Evolutionary conservation across 2,113 vertebrate genomes (phyloP).

Genomic region (Saccopteryx bilineata): DNA sequence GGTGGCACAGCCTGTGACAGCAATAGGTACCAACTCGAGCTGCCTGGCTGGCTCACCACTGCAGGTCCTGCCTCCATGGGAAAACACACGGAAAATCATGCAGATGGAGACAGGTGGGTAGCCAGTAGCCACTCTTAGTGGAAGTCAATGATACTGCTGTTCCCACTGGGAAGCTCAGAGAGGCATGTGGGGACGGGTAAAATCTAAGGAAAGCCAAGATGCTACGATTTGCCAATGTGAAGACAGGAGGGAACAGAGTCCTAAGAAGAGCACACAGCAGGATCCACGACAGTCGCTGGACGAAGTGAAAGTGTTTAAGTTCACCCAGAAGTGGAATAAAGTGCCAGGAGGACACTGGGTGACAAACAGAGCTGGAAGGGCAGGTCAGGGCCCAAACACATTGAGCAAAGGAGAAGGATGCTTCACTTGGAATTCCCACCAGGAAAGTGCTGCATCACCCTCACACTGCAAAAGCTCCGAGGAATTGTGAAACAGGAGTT

Average conservation of each 20-base stretch:
- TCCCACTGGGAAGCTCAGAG: background rate
- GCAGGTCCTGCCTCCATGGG: background rate
- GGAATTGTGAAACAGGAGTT: background rate
- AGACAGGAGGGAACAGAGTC: accelerated
- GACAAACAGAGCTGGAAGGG: background rate
- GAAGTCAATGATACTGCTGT: background rate
- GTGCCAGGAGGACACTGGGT: background rate
- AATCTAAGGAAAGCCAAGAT: background rate
- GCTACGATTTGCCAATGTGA: too few relatives aligned
- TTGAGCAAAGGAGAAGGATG: background rate
- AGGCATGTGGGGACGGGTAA: background rate
- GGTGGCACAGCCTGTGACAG: background rate
- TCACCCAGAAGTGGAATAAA: background rate
- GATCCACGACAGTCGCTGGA: background rate
- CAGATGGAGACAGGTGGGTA: accelerated
- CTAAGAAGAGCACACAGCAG: background rate
- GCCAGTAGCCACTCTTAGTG: accelerated
- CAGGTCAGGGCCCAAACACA: background rate
- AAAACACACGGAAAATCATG: accelerated
- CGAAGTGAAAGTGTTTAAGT: background rate
- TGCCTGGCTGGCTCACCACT: background rate
- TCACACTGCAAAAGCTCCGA: background rate
- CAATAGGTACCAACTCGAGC: accelerated
- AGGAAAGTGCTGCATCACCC: background rate
- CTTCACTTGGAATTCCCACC: background rate